Evolutionary conservation across 2,113 vertebrate species (phyloP), one percentile per base, ranked within the genome.

Genomic region (Cyprinus carpio): DNA sequence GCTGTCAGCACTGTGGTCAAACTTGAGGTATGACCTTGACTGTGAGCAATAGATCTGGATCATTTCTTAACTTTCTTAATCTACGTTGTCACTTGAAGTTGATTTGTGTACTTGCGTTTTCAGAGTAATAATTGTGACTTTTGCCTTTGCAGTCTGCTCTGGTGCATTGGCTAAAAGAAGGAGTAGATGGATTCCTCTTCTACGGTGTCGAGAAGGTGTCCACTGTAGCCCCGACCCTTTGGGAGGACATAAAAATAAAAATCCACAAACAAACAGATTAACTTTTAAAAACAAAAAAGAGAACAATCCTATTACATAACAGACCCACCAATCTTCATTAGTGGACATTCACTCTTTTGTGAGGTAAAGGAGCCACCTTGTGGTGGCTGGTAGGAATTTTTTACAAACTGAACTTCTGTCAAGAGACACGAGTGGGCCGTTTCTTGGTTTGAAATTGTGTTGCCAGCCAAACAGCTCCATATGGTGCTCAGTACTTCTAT

Each of bases 181-280:
- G 93, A 0, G 92, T 97, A 58, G 94, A 95, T 0, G 96, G 96
- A 0, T 89, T 97, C 85, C 94, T 95, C 90, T 83, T 97, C 29
- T 88, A 87, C 0, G 89, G 92, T 0, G 90, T 96, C 20, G 94
- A 94, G 85, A 79, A 56, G 0, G 89, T 96, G 6, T 62, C 84
- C 27, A 11, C 0, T 27, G 0, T 62, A 89, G 86, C 88, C 0
- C 77, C 93, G 0, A 84, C 76, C 0, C 71, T 93, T 29, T 93
- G 96, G 93, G n/a, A 34, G 0, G 92, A 95, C 69, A 94, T 96
- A 86, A 76, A 91, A 60, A 93, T 94, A 62, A 91, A 96, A 43
- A 64, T 94, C 60, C 91, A 91, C 85, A 94, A 95, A 58, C 89
- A 89, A 11, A 93, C 91, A 0, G 69, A 75, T 6, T 25, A 29